A percentile compares a stretch with the other conserved stretches of the same genome.
Conservation (phyloP, 2,888 invertebrate genomes). For the Tiliacea aurago region DNA sequence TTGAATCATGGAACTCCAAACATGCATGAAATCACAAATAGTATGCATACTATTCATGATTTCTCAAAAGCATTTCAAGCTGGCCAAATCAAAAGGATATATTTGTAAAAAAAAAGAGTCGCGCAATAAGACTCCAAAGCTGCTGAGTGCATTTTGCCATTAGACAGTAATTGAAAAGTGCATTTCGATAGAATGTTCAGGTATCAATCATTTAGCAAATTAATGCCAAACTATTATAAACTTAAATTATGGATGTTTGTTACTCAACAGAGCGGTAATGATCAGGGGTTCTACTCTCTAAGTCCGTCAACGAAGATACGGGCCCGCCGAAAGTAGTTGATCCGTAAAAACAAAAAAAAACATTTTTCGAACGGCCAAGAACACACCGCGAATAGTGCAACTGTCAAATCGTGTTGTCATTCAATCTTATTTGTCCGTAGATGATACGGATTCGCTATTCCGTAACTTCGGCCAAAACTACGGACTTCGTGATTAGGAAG, state of each 20-base stretch:
- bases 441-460: too few relatives aligned
- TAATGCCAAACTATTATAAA: neutral
- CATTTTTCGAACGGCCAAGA: too few relatives aligned
- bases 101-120: too few relatives aligned
- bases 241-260: neutral
- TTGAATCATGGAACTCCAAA: neutral
- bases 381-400: too few relatives aligned
- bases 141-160: neutral
- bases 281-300: neutral
- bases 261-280: neutral
- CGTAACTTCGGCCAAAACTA: too few relatives aligned
- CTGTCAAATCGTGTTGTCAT: too few relatives aligned
- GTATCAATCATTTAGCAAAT: constrained; percentile 1
- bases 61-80: neutral
- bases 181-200: constrained; percentile 1
- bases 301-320: too few relatives aligned
- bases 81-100: neutral
- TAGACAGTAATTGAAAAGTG: neutral
- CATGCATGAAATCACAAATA: neutral
- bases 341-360: too few relatives aligned
- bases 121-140: neutral
- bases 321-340: too few relatives aligned
- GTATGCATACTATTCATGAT: neutral
- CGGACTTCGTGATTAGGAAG: too few relatives aligned
- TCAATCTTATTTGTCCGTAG: too few relatives aligned